Evolutionary conservation across 1,140 invertebrate genomes (phyloP), one percentile per base, ranked within the genome.

Genomic region (Drosophila aff.): DNA sequence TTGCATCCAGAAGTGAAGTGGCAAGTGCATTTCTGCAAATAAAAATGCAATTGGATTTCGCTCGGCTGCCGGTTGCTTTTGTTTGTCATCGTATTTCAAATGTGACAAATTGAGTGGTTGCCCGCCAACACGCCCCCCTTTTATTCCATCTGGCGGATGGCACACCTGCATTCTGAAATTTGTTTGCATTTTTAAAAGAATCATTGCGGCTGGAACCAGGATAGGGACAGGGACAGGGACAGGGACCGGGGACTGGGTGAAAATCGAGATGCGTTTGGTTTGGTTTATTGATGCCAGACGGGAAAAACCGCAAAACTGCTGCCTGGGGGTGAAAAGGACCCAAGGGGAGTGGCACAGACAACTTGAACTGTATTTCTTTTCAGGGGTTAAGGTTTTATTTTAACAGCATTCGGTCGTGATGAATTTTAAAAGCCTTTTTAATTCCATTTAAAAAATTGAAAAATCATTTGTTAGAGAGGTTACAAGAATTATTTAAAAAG

Each of bases 31-130:
- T 91, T 74, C 68, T 87, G 86, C 64, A 91, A 91, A 91, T 91
- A 91, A 91, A 91, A 91, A 91, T 91, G 82, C 82, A 91, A 91
- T 91, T 91, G 72, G 71, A 87, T 91, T 91, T 91, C 58, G 86
- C 76, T 77, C 68, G 66, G 61, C 59, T 79, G 62, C 40, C 53
- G 9, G 47, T 43, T 60, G 59, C 50, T 53, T 80, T 47, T 80
- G 74, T 79, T 65, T 69, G 81, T 81, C 81, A 60, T 81, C 84
- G 84, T 89, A 89, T 87, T 87, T 89, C 84, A 87, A 87, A 87
- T 87, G 84, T 87, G 84, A 87, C 84, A 87, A 87, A 87, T 87
- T 87, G 84, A 87, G 84, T 74, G 71, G 68, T 74, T 58, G 55
- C 36, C 58, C 83, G 69, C 53, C 41, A 79, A 60, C 23, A 23